Evolutionary conservation across 23 tunicate genomes (phyloP).

Genomic region (Clavelina lepadiformis): DNA sequence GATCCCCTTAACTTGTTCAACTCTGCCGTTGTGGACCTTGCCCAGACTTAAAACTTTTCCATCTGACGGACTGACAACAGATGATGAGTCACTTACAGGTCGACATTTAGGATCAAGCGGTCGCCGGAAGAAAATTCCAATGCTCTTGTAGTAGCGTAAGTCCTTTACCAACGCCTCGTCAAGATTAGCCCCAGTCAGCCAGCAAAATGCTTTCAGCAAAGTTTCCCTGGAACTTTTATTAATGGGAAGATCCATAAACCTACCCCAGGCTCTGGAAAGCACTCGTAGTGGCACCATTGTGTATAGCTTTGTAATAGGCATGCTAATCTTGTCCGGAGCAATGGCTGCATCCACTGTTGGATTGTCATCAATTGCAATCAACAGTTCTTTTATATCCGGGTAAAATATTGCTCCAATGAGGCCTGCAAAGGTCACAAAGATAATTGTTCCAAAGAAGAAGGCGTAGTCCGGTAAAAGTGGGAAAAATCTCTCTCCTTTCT

Average conservation of each 20-base stretch:
- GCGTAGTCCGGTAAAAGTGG: slow-evolving; percentile 45
- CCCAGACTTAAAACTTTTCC: slow-evolving; percentile 76
- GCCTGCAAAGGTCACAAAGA: not conserved
- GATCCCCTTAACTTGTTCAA: slow-evolving; percentile 90
- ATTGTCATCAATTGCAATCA: slow-evolving; percentile 9
- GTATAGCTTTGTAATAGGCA: slow-evolving; percentile 20
- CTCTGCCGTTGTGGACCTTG: slow-evolving; percentile 38
- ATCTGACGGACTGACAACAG: slow-evolving; percentile 66
- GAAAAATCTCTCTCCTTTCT: slow-evolving; percentile 12
- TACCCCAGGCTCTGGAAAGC: slow-evolving; percentile 62
- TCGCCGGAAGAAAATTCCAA: slow-evolving; percentile 76
- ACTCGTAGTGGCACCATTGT: slow-evolving; percentile 44
- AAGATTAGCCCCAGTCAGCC: slow-evolving; percentile 44
- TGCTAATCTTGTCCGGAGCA: slow-evolving; percentile 9
- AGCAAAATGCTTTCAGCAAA: slow-evolving; percentile 28
- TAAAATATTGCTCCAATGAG: slow-evolving; percentile 1
- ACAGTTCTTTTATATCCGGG: slow-evolving; percentile 25
- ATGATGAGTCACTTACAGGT: slow-evolving; percentile 35
- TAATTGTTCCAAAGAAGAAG: not conserved
- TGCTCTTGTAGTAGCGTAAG: slow-evolving; percentile 35
- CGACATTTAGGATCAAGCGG: slow-evolving; percentile 53
- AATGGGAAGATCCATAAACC: slow-evolving; percentile 14
- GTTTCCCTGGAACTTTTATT: slow-evolving; percentile 3
- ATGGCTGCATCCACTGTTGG: not conserved
- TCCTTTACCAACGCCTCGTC: slow-evolving; percentile 79